Evolutionary conservation across 2,888 invertebrate genomes (phyloP).

Genomic region (Laothoe populi): DNA sequence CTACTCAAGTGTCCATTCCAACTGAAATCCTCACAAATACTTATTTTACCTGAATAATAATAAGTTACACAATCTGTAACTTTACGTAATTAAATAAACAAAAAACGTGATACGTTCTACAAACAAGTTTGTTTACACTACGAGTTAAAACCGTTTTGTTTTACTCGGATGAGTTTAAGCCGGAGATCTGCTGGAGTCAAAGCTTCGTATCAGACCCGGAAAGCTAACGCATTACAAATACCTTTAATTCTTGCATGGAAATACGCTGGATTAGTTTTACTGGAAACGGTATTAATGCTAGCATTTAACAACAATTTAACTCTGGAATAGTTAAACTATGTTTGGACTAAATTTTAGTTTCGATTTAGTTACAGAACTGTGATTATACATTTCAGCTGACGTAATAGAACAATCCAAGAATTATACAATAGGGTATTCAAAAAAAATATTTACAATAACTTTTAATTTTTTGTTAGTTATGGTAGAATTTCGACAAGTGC

Average conservation of each 20-base stretch:
- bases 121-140: slow-evolving; percentile 51
- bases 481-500: too few species aligned
- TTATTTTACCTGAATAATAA: too few species aligned
- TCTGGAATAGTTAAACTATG: too few species aligned
- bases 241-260: slow-evolving; percentile 42
- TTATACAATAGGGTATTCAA: too few species aligned
- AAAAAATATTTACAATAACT: too few species aligned
- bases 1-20: too few species aligned
- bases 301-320: background rate
- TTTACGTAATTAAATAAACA: slow-evolving; percentile 3
- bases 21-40: too few species aligned
- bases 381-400: too few species aligned
- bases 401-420: too few species aligned
- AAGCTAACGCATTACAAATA: slow-evolving; percentile 47
- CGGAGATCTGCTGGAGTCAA: slow-evolving; percentile 41
- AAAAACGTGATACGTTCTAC: slow-evolving; percentile 44
- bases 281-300: slow-evolving; percentile 4
- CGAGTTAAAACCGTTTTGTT: slow-evolving; percentile 36
- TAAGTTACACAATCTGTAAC: background rate
- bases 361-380: too few species aligned
- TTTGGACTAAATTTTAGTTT: too few species aligned
- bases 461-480: too few species aligned
- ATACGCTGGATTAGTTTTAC: slow-evolving; percentile 6
- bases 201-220: slow-evolving; percentile 41
- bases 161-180: slow-evolving; percentile 34